Evolutionary conservation across 2,888 invertebrate genomes (phyloP).

Genomic region (Petrolisthes cinctipes): DNA sequence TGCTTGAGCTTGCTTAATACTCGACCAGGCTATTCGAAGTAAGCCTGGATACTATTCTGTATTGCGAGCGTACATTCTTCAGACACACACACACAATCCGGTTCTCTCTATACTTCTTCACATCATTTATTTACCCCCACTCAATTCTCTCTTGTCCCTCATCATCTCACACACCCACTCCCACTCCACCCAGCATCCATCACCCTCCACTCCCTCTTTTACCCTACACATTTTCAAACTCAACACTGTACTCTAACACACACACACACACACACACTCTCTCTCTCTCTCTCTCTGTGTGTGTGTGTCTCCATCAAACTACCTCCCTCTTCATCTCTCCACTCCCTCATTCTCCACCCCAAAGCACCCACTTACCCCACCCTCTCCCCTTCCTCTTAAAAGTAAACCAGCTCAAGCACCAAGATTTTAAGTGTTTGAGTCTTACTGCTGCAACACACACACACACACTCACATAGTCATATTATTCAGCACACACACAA

Average conservation of each 20-base stretch:
- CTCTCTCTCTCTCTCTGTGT: background rate
- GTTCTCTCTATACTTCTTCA: background rate
- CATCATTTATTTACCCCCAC: background rate
- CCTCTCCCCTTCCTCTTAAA: background rate
- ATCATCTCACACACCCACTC: constrained; percentile 1
- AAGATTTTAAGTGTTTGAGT: too few species aligned
- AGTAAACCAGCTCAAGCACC: too few species aligned
- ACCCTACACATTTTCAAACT: background rate
- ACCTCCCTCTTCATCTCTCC: background rate
- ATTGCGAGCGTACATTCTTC: background rate
- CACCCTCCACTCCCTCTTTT: constrained; percentile 2
- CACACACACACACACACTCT: constrained; percentile 8
- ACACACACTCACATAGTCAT: too few species aligned
- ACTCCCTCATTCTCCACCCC: too few species aligned
- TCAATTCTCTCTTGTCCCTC: background rate
- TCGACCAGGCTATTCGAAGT: too few species aligned
- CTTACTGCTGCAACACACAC: background rate
- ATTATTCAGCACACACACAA: too few species aligned
- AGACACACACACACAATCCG: too few species aligned
- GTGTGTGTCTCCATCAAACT: background rate
- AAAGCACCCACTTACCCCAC: background rate
- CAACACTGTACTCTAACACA: background rate
- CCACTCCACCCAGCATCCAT: background rate
- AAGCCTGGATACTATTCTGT: background rate
- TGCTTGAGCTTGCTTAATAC: too few species aligned